Evolutionary conservation across 2,888 invertebrate species (phyloP), one percentile per base, ranked within the genome.

Genomic region (Pycnomerus fuliginosus): DNA sequence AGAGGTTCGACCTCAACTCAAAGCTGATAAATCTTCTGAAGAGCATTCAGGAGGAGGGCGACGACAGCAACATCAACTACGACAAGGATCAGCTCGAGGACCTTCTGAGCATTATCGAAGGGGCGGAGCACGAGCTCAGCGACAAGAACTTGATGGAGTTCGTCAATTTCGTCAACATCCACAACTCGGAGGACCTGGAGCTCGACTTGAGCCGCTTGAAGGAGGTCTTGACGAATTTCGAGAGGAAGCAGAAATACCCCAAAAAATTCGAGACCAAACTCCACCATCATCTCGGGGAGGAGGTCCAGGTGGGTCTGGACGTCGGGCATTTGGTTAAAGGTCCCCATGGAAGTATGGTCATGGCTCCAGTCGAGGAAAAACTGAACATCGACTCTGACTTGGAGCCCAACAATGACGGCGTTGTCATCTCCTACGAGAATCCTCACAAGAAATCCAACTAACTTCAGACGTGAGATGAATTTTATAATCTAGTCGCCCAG

Each of bases 321-420:
- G 59, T 69, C 33, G 74, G 73, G 5, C 71, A 76, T 31, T 57
- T 78, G 14, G 71, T 76, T 23, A 71, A 73, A 30, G 79, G 79
- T 2, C 79, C 79, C 0, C 79, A 79, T 60, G 78, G 78, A 17
- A 77, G 78, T 15, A 67, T 79, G 56, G 75, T 77, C 2, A 62
- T 78, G 4, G 72, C 76, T 41, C 73, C 73, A 0, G 74, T 76
- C 3, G 76, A 78, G 53, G 75, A 78, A 42, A 80, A 79, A 55
- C 69, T 81, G n/a, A 78, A 79, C 55, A 74, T 81, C 8, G 78
- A 78, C 43, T 76, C 79, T 0, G 78, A 80, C 51, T 65, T 81
- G 27, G 78, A 77, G 49, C 80, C 80, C 1, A 81, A 80, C 25
- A 74, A 79, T 27, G 79, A 78, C 40, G 81, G 81, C 1, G 74